Percentiles rank a stretch among this genome's conserved stretches.
Conservation (phyloP, 1,140 invertebrate genomes). For the Drosophila bipectinata region DNA sequence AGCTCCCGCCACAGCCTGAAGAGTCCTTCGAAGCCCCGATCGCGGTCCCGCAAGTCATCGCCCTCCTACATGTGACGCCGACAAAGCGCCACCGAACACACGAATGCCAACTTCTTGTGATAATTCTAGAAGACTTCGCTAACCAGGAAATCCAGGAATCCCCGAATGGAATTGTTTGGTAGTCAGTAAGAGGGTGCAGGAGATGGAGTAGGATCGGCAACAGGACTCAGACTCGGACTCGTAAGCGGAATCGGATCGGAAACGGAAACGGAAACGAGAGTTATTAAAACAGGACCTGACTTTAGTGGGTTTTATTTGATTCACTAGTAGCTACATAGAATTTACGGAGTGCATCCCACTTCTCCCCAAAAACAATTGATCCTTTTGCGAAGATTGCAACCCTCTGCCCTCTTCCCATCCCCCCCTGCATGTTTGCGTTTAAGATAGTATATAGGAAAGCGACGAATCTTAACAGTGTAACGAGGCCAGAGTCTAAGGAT, state of each 20-base stretch:
- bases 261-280: conserved; percentile 24
- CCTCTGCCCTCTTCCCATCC: background rate
- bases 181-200: conserved; percentile 25
- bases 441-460: conserved; percentile 1
- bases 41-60: conserved; percentile 76
- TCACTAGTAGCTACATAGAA: conserved; percentile 44
- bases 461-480: background rate
- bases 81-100: conserved; percentile 56
- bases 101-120: conserved; percentile 57
- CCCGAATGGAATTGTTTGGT: conserved; percentile 10
- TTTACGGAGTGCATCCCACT: conserved; percentile 14
- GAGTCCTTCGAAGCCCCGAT: conserved; percentile 72
- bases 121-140: conserved; percentile 42
- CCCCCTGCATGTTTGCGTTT: background rate
- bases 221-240: background rate
- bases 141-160: conserved; percentile 10
- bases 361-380: background rate
- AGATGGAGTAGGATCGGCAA: background rate
- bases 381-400: background rate
- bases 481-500: background rate
- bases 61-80: conserved; percentile 80
- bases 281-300: conserved; percentile 38
- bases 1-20: conserved; percentile 72
- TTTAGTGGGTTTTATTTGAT: conserved; percentile 45
- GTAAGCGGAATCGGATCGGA: conserved; percentile 5